Conservation (phyloP, 2,888 invertebrate species). For the Clostera curtula region DNA sequence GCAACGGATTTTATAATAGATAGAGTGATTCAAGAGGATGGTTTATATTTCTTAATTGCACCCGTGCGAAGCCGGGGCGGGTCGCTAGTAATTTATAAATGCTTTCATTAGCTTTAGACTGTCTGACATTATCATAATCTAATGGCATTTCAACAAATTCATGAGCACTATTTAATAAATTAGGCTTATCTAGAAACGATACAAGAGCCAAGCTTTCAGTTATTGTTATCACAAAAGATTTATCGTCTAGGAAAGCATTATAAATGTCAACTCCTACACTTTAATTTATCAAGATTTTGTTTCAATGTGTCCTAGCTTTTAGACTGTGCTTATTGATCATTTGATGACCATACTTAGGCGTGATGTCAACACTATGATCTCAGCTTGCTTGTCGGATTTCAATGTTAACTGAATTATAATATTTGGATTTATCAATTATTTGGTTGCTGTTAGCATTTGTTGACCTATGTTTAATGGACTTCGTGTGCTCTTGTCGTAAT, state of each 20-base stretch:
- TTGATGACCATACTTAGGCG: constrained; percentile 21
- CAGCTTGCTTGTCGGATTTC: constrained; percentile 13
- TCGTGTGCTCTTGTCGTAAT: too few relatives aligned
- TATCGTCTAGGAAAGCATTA: constrained; percentile 6
- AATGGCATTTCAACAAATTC: too few relatives aligned
- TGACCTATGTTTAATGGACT: too few relatives aligned
- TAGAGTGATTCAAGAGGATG: too few relatives aligned
- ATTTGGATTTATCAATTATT: constrained; percentile 11
- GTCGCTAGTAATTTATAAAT: too few relatives aligned
- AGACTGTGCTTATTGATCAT: constrained; percentile 2
- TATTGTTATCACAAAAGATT: not conserved
- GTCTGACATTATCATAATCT: too few relatives aligned
- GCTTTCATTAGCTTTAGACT: too few relatives aligned
- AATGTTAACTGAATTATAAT: constrained; percentile 10
- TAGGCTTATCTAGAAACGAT: too few relatives aligned
- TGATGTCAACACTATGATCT: constrained; percentile 34
- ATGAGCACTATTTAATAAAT: too few relatives aligned
- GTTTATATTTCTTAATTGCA: too few relatives aligned
- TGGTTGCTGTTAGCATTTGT: not conserved
- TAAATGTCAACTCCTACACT: constrained; percentile 15
- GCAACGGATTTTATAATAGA: too few relatives aligned
- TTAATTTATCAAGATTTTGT: constrained; percentile 15
- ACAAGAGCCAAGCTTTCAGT: not conserved
- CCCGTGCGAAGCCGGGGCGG: too few relatives aligned
- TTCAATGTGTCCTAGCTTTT: constrained; percentile 2